phyloP scores from a whole-genome alignment of 2,113 vertebrate species.

The Hippocampus barbouri region DNA sequence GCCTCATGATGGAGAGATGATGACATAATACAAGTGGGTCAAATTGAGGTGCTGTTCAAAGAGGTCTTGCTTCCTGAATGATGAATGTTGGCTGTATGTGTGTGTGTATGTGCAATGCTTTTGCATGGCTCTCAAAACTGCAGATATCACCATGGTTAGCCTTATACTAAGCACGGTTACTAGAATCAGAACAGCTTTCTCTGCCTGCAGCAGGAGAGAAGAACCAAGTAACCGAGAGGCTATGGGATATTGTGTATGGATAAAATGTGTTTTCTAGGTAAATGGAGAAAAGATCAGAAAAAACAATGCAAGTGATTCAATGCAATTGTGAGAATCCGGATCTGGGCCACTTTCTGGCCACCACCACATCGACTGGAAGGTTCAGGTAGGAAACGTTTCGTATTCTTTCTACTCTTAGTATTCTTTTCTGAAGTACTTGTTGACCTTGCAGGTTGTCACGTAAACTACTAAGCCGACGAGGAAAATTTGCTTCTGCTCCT shows the following conservation, averaged over 20 bases:
- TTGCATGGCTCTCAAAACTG: neutral
- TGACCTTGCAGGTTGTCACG: conserved; percentile 62
- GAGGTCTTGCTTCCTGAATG: neutral
- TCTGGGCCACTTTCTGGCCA: no score
- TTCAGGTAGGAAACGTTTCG: no score
- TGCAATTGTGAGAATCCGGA: no score
- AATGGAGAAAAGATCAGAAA: no score
- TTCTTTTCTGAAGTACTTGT: conserved; percentile 62
- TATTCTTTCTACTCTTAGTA: conserved; percentile 48
- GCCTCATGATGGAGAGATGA: conserved; percentile 42
- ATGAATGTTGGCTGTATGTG: neutral
- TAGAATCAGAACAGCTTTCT: no score
- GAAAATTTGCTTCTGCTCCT: conserved; percentile 46
- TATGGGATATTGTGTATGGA: no score
- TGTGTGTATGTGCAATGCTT: neutral
- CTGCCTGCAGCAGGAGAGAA: no score
- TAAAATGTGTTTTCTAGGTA: no score
- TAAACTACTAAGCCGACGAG: conserved; percentile 55
- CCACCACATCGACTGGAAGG: no score
- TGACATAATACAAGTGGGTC: conserved; percentile 17
- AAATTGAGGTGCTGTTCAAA: neutral
- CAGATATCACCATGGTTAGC: neutral
- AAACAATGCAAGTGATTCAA: no score
- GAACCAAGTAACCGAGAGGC: no score
- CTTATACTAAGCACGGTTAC: no score